These are phyloP conservation scores for Eleginops maclovinus DNA, from an alignment of 2,113 vertebrate genomes.

Conservation along the genomic window DNA sequence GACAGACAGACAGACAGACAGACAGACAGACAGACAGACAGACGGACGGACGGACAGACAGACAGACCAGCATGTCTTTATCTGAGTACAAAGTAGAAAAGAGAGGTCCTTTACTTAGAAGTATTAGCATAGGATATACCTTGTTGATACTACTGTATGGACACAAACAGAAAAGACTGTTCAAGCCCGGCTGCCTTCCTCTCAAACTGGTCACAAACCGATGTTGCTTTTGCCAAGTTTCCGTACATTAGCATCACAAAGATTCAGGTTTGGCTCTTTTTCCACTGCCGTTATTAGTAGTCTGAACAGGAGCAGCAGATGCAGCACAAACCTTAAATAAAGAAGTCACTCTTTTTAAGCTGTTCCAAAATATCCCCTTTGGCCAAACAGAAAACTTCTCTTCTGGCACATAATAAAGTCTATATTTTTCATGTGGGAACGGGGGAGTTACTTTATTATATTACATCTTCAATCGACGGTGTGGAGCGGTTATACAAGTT, in stretches of 20 bases:
- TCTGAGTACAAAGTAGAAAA: not conserved
- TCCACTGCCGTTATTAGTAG: conserved; percentile 73
- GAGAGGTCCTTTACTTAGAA: not conserved
- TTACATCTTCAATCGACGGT: not conserved
- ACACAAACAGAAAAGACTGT: not conserved
- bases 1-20: too few relatives aligned
- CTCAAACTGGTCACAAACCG: conserved; percentile 41
- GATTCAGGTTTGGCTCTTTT: conserved; percentile 43
- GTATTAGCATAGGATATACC: not conserved
- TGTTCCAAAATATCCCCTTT: conserved; percentile 40
- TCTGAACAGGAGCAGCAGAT: conserved; percentile 59
- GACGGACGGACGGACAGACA: too few relatives aligned
- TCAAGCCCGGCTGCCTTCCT: conserved; percentile 16
- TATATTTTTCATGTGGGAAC: conserved; percentile 10
- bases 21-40: too few relatives aligned
- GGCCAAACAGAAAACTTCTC: not conserved
- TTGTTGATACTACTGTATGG: not conserved
- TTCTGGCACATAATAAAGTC: not conserved
- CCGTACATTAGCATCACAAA: conserved; percentile 79
- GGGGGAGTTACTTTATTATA: not conserved
- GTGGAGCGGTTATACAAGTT: not conserved
- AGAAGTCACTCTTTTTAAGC: conserved; percentile 33
- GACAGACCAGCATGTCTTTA: not conserved
- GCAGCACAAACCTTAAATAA: conserved; percentile 28
- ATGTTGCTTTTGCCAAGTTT: conserved; percentile 55